Evolutionary conservation across 2,888 invertebrate genomes (phyloP).

Genomic region (Chrysolina americana): DNA sequence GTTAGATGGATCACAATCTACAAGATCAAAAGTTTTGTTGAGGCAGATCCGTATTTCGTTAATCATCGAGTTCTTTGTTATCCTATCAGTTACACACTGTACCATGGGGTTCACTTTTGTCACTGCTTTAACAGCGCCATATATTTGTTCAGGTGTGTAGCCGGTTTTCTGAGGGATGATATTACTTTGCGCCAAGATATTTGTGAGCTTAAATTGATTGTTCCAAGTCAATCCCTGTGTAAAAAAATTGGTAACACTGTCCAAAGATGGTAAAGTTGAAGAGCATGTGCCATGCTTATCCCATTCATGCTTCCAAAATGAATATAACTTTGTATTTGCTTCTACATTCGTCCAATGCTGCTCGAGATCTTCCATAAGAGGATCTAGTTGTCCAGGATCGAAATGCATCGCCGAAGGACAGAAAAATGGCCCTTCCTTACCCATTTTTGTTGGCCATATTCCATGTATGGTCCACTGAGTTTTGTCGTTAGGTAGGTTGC

Average conservation of each 20-base stretch:
- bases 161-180: slow-evolving; percentile 73
- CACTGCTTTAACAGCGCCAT: slow-evolving; percentile 71
- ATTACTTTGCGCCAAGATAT: slow-evolving; percentile 72
- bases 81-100: slow-evolving; percentile 76
- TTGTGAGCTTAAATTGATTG: slow-evolving; percentile 75
- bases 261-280: slow-evolving; percentile 71
- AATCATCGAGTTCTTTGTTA: slow-evolving; percentile 74
- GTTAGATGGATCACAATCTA: slow-evolving; percentile 77
- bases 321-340: slow-evolving; percentile 70
- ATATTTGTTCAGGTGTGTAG: slow-evolving; percentile 71
- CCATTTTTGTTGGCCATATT: slow-evolving; percentile 83
- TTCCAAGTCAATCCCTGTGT: slow-evolving; percentile 73
- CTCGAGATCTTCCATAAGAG: slow-evolving; percentile 69
- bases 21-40: slow-evolving; percentile 75
- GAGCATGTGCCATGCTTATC: slow-evolving; percentile 88
- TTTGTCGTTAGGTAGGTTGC: slow-evolving; percentile 75
- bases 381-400: slow-evolving; percentile 73
- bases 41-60: slow-evolving; percentile 84
- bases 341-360: slow-evolving; percentile 82
- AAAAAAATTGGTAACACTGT: slow-evolving; percentile 80
- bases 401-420: slow-evolving; percentile 82
- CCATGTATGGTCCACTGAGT: slow-evolving; percentile 87
- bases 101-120: slow-evolving; percentile 76
- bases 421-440: slow-evolving; percentile 78
- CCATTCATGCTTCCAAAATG: slow-evolving; percentile 88